Evolutionary conservation across 2,113 vertebrate genomes (phyloP).

Genomic region (Ceyx melanurus): DNA sequence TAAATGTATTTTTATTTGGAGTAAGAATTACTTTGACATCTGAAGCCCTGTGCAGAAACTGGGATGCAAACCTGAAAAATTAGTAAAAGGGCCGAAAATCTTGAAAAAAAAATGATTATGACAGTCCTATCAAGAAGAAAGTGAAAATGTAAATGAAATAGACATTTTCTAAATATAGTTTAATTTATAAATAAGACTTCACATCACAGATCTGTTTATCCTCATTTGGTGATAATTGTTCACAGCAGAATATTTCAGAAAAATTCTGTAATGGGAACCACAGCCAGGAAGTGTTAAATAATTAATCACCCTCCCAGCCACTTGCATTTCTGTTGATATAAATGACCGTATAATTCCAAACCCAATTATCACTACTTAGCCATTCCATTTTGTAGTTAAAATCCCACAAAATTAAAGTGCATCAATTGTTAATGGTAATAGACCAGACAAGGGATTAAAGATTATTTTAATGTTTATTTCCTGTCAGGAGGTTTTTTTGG

Average conservation of each 20-base stretch:
- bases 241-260: constrained; percentile 83
- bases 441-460: constrained; percentile 84
- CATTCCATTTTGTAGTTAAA: constrained; percentile 87
- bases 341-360: constrained; percentile 85
- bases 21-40: constrained; percentile 9
- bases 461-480: constrained; percentile 88
- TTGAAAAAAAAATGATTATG: constrained; percentile 27
- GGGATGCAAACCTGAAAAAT: constrained; percentile 21
- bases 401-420: constrained; percentile 84
- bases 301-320: constrained; percentile 83
- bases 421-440: constrained; percentile 88
- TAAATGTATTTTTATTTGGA: constrained; percentile 5
- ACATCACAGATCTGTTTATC: constrained; percentile 76
- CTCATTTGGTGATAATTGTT: constrained; percentile 84
- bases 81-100: constrained; percentile 5
- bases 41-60: constrained; percentile 1
- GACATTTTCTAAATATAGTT: constrained; percentile 60
- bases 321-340: constrained; percentile 85
- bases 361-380: constrained; percentile 86
- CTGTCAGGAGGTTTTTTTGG: constrained; percentile 81
- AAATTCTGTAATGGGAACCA: constrained; percentile 84
- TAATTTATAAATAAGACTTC: constrained; percentile 73
- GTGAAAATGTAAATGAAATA: constrained; percentile 51
- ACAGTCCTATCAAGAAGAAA: constrained; percentile 19
- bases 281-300: constrained; percentile 87